Evolutionary conservation across 2,888 invertebrate genomes (phyloP), one percentile per base, ranked within the genome.

Genomic region (Nymphalis c-album): DNA sequence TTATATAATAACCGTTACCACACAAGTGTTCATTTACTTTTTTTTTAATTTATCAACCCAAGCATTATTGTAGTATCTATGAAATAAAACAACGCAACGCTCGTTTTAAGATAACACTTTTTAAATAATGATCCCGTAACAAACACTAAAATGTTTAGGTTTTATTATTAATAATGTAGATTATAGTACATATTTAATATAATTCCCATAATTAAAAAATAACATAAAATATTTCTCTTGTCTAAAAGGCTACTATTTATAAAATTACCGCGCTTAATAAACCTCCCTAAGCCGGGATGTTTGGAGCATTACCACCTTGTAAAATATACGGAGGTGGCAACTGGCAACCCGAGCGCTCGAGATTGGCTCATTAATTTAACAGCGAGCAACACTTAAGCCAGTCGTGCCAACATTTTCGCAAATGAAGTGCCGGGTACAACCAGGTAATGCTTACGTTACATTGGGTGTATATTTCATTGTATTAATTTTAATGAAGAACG

Each of bases 331-430:
- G 84, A 86, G 87, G 87, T 85, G 84, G 85, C 79, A 85, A 66
- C 66, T 57, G 66, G 66, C 55, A 61, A 80, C 85, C 84, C 86
- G 81, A 82, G 82, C 80, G 81, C 80, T 81, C 77, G 81, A 91
- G 90, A 92, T 91, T 91, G 91, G 86, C 91, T 92, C 91, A 91
- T 92, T 91, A 90, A 91, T 91, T 92, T 91, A 88, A 91, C 90
- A 90, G 85, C 88, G 87, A 84, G 91, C 90, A 90, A 91, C 91
- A 89, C 90, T 91, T 90, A 90, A 89, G 89, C 88, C 84, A 85
- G 86, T 83, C 85, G 82, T 85, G 87, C 88, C 88, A 89, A 87
- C 88, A 87, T 90, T 90, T 83, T 86, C 88, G 85, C 84, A 90
- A 91, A 91, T 90, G 88, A 91, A 90, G 88, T 91, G 88, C 84